Evolutionary conservation across 2,888 invertebrate genomes (phyloP).

Genomic region (Ectobius pallidus): DNA sequence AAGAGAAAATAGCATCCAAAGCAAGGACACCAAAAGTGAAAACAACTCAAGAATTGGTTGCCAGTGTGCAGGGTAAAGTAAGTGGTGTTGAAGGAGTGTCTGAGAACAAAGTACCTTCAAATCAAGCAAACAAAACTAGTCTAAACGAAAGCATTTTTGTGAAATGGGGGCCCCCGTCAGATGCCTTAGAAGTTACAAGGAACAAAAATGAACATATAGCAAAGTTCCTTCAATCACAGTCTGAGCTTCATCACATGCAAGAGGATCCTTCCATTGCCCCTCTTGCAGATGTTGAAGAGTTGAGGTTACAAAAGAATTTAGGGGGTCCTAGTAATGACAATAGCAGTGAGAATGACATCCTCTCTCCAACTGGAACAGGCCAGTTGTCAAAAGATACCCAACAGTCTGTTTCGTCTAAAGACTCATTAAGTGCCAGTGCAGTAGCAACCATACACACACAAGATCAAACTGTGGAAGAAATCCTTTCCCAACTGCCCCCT

Average conservation of each 20-base stretch:
- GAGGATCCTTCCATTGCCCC: slow-evolving; percentile 22
- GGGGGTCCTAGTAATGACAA: not conserved
- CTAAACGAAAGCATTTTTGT: slow-evolving; percentile 44
- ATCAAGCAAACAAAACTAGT: slow-evolving; percentile 45
- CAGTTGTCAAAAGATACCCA: slow-evolving; percentile 1
- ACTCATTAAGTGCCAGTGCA: slow-evolving; percentile 20
- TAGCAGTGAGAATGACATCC: not conserved
- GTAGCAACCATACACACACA: slow-evolving; percentile 21
- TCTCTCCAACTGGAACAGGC: not conserved
- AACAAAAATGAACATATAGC: slow-evolving; percentile 54
- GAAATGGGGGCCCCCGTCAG: slow-evolving; percentile 30
- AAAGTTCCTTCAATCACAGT: slow-evolving; percentile 51
- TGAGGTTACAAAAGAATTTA: not conserved
- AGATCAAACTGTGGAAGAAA: slow-evolving; percentile 58
- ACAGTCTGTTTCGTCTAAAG: slow-evolving; percentile 8
- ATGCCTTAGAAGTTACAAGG: slow-evolving; percentile 50
- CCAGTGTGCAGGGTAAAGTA: slow-evolving; percentile 67
- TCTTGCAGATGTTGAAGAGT: not conserved
- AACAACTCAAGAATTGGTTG: slow-evolving; percentile 81
- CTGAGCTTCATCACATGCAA: slow-evolving; percentile 38
- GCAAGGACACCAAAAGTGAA: slow-evolving; percentile 68
- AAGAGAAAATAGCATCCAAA: slow-evolving; percentile 64
- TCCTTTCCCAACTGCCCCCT: slow-evolving; percentile 70
- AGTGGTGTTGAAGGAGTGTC: slow-evolving; percentile 48
- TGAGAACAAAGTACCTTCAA: slow-evolving; percentile 44